Evolutionary conservation across 2,888 invertebrate species (phyloP).

Genomic region (Mystacides longicornis): DNA sequence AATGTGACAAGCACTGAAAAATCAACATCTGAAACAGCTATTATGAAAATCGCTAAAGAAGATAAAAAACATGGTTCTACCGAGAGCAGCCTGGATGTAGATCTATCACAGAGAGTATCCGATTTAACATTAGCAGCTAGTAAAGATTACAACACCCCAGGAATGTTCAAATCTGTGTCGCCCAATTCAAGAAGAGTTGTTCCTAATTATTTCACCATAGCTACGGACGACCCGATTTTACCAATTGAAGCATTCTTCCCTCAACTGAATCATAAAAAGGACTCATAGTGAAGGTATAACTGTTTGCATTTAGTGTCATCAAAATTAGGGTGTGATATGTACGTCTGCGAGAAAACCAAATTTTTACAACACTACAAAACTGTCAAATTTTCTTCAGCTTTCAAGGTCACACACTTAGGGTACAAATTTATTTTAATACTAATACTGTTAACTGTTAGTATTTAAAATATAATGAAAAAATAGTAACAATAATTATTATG

Average conservation of each 20-base stretch:
- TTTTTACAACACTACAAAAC: too few relatives aligned
- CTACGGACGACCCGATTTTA: constrained; percentile 71
- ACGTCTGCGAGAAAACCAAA: background rate
- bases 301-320: constrained; percentile 6
- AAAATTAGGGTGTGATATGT: too few relatives aligned
- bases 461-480: too few relatives aligned
- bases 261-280: constrained; percentile 57
- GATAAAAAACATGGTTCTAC: constrained; percentile 40
- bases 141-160: constrained; percentile 63
- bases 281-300: constrained; percentile 30
- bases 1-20: constrained; percentile 41
- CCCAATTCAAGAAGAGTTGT: constrained; percentile 51
- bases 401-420: too few relatives aligned
- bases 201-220: constrained; percentile 64
- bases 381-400: too few relatives aligned
- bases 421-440: too few relatives aligned
- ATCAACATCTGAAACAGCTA: constrained; percentile 46
- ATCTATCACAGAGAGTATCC: constrained; percentile 61
- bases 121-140: constrained; percentile 67
- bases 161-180: constrained; percentile 61
- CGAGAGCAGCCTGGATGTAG: constrained; percentile 37
- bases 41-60: constrained; percentile 48
- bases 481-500: too few relatives aligned
- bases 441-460: too few relatives aligned
- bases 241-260: constrained; percentile 78